A percentile compares a stretch with the other conserved stretches of the same genome.
These are phyloP conservation scores for Melipona beecheii DNA, from an alignment of 2,888 invertebrate species.

Conservation along the genomic window DNA sequence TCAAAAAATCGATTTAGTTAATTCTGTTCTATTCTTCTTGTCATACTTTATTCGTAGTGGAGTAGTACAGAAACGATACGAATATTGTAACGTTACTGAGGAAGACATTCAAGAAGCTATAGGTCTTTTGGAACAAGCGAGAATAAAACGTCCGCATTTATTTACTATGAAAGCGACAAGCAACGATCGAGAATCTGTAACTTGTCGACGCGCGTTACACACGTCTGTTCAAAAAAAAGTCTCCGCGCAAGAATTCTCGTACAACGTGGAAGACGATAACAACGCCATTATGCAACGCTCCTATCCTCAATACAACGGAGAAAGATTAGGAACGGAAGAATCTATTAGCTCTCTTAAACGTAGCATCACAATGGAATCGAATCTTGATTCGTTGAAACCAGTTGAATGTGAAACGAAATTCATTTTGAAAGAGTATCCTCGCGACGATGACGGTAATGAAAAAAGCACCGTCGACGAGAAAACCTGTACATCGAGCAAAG, in stretches of 20 bases:
- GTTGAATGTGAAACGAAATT: constrained; percentile 56
- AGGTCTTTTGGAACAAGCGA: constrained; percentile 69
- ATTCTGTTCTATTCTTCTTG: constrained; percentile 90
- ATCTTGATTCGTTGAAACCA: constrained; percentile 72
- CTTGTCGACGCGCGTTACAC: constrained; percentile 34
- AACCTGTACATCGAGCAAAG: constrained; percentile 64
- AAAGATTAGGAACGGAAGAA: constrained; percentile 43
- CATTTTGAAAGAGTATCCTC: constrained; percentile 40
- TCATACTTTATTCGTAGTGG: constrained; percentile 91
- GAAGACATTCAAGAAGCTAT: constrained; percentile 78
- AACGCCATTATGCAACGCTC: constrained; percentile 29
- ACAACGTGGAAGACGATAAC: constrained; percentile 16
- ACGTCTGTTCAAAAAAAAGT: constrained; percentile 45
- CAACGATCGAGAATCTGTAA: constrained; percentile 48
- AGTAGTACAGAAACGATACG: constrained; percentile 75
- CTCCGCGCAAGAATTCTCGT: background rate
- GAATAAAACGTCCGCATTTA: constrained; percentile 69
- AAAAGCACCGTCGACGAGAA: constrained; percentile 52
- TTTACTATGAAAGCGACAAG: constrained; percentile 37
- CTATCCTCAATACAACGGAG: constrained; percentile 33
- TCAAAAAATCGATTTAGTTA: constrained; percentile 88
- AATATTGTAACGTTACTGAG: constrained; percentile 73
- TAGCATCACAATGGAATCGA: constrained; percentile 73
- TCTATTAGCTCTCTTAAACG: constrained; percentile 70
- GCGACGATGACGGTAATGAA: constrained; percentile 42